phyloP scores from a whole-genome alignment of 1,140 invertebrate genomes.

The Leucophenga varia region DNA sequence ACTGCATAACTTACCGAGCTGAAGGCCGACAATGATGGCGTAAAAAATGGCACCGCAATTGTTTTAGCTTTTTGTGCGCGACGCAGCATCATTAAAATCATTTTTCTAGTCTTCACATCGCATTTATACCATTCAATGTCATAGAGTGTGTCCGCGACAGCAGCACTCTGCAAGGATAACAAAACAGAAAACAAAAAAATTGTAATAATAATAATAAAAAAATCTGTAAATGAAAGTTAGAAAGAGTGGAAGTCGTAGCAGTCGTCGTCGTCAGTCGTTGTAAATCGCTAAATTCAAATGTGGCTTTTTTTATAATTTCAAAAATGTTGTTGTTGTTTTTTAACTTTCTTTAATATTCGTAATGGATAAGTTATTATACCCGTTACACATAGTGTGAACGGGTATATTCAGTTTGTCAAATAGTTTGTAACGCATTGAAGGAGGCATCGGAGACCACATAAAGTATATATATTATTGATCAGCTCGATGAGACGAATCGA shows the following conservation, averaged over 20 bases:
- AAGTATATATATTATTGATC: too few species aligned
- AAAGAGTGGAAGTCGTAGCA: not conserved
- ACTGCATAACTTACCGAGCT: constrained; percentile 35
- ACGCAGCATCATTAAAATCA: constrained; percentile 53
- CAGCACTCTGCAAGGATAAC: constrained; percentile 28
- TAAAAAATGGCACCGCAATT: constrained; percentile 53
- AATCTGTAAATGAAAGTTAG: not conserved
- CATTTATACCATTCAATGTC: constrained; percentile 54
- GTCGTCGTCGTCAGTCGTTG: too few species aligned
- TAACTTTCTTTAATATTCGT: constrained; percentile 14
- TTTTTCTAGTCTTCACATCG: constrained; percentile 48
- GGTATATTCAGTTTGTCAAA: too few species aligned
- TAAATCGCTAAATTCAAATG: too few species aligned
- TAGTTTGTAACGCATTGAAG: too few species aligned
- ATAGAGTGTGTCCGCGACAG: constrained; percentile 41
- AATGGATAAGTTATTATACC: too few species aligned
- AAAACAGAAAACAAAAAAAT: too few species aligned
- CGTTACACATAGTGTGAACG: too few species aligned
- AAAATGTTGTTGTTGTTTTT: constrained; percentile 25
- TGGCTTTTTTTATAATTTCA: too few species aligned
- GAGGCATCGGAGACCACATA: too few species aligned
- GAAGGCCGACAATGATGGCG: constrained; percentile 45
- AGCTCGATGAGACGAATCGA: too few species aligned
- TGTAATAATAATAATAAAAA: not conserved
- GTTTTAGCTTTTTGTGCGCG: constrained; percentile 47